Percentiles rank a stretch among this genome's conserved stretches.
These are phyloP conservation scores for Frankliniella fusca DNA, from an alignment of 2,888 invertebrate genomes.

Conservation along the genomic window DNA sequence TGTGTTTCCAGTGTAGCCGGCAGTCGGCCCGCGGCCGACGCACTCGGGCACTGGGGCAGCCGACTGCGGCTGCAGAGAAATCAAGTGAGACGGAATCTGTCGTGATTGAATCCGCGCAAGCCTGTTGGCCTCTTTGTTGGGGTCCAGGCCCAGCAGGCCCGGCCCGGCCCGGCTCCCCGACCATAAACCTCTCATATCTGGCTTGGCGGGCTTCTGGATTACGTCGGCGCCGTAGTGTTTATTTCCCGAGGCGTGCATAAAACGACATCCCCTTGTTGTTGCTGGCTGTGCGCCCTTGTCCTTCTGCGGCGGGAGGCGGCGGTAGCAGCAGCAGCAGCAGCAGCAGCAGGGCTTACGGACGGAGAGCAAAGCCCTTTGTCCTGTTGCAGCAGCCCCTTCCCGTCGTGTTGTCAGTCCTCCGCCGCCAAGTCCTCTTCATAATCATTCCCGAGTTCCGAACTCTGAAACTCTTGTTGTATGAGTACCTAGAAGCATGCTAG, in stretches of 20 bases:
- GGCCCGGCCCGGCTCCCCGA: background rate
- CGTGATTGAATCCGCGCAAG: background rate
- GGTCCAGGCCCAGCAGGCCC: background rate
- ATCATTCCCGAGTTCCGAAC: too few species aligned
- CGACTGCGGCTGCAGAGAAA: background rate
- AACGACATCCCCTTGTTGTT: background rate
- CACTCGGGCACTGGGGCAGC: background rate
- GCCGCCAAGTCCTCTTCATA: too few species aligned
- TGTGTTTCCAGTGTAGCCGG: too few species aligned
- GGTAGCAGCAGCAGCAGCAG: too few species aligned
- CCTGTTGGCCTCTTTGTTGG: background rate
- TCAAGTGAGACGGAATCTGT: background rate
- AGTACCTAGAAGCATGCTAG: too few species aligned
- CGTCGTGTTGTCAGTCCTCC: too few species aligned
- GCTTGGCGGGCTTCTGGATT: background rate
- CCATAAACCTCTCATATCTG: slow-evolving; percentile 14
- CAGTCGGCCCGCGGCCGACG: too few species aligned
- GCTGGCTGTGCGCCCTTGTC: background rate
- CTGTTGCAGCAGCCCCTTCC: too few species aligned
- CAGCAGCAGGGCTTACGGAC: too few species aligned
- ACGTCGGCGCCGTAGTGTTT: slow-evolving; percentile 14
- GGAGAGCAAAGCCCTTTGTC: too few species aligned
- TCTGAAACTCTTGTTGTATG: too few species aligned
- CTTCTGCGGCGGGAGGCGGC: too few species aligned
- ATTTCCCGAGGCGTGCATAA: background rate